Base-by-base conservation (phyloP, 23 tunicate genomes). In the Ciona savignyi region DNA sequence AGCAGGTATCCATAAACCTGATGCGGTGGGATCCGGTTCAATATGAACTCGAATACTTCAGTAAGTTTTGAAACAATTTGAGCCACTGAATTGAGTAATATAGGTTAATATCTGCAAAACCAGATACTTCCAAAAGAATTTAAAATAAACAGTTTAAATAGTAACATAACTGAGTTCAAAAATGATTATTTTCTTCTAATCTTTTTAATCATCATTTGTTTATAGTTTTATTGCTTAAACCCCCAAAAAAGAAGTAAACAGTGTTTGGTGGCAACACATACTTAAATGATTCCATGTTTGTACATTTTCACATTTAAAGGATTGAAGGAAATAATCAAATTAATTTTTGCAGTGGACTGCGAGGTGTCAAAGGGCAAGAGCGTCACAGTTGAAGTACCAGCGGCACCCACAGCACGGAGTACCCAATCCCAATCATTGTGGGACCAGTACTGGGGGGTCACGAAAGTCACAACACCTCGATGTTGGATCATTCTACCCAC, bases 401-500 rank as follows among this genome's bases (percentile, higher is more conserved):
- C 2, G 3, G 21, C 27, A 11, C n/a, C 31, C 20, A 27, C 2
- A 25, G 30, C 35, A 1, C 74, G 60, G n/a, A 2, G 51, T 21
- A 29, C 49, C 27, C 74, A 29, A 6, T 33, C 51, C 35, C 35
- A 29, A 2, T n/a, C 74, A 4, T 2, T 25, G 23, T 70, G 56
- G 56, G 56, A 42, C 56, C 56, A 42, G 15, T 42, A 42, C 15
- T 42, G 56, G 56, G 56, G 56, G 9, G 56, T 42, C 56, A 9
- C 9, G 15, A 15, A 6, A 42, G 56, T 42, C 15, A 42, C 56
- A 9, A 9, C 56, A 6, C 56, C 56, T 6, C 9, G 56, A 42
- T 42, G 74, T 27, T 70, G 74, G 74, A 27, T 70, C 23, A 34
- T 70, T 33, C 1, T 70, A n/a, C 74, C 74, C 60, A 34, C 74